Evolutionary conservation across 2,797 vertebrate genomes (phyloP), one percentile per base, ranked within the genome.

Genomic region (Austrolebias charrua): DNA sequence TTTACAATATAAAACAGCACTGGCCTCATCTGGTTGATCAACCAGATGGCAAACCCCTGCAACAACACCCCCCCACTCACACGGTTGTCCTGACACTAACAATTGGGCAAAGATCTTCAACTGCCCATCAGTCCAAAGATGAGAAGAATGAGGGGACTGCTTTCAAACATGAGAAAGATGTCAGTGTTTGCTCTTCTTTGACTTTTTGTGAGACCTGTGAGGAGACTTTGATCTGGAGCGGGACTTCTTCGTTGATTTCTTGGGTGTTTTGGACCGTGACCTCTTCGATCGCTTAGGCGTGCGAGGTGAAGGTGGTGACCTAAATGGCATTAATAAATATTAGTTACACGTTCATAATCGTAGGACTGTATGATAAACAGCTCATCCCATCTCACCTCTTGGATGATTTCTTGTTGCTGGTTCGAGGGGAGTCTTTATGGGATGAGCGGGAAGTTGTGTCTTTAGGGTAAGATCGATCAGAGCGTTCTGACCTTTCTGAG

Each of bases 111-210:
- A 92, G 91, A 91, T 71, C 63, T 57, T 76, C 56, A 92, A 92
- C 94, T 93, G 94, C 93, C 89, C 33, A 88, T 93, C 92, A 91
- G 86, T 93, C 91, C 90, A 65, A 89, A 88, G 76, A 83, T 78
- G 81, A 69, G 66, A 69, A 38, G 44, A 63, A 55, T 20, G 19
- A 44, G 44, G 43, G 24, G 71, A 72, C 65, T 13, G 38, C 10
- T 40, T 40, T 40, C 12, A 12, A 40, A 40, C 10, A 66, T 59
- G 73, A 76, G 75, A 60, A 86, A 75, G 79, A 79, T 77, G 94
- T 98, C 95, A 99, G 95, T 99, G 98, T 95, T 99, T 99, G 91
- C 95, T 98, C 91, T 99, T 99, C 94, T 99, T 99, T 71, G 98
- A 98, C 80, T 99, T 99, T 93, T 99, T 99, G 92, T 99, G 98